A percentile compares a stretch with the other conserved stretches of the same genome.
Evolutionary conservation across 1,140 invertebrate species (phyloP).

Genomic region (Hormaphis cornu): DNA sequence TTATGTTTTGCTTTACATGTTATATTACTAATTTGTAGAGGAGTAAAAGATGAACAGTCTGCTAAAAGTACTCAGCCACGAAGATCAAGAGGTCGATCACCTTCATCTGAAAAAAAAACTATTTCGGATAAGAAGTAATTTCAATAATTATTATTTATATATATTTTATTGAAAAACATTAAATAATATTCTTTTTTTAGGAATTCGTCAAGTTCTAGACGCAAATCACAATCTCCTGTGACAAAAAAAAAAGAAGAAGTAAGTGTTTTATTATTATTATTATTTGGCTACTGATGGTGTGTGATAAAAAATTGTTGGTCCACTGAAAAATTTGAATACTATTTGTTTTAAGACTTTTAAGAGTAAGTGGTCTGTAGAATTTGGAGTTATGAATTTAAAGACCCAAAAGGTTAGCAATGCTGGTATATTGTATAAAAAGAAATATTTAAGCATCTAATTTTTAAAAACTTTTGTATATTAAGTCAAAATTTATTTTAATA

Average conservation of each 20-base stretch:
- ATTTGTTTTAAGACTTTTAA: too few relatives aligned
- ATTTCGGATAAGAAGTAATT: constrained; percentile 13
- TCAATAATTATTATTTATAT: not conserved
- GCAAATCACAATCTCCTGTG: constrained; percentile 25
- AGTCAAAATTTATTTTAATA: too few relatives aligned
- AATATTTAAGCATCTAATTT: too few relatives aligned
- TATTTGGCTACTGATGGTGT: not conserved
- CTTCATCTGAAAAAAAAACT: constrained; percentile 13
- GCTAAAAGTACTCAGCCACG: constrained; percentile 1
- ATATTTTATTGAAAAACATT: not conserved
- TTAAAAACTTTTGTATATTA: too few relatives aligned
- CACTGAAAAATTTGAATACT: too few relatives aligned
- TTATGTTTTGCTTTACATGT: too few relatives aligned
- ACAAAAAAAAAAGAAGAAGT: constrained; percentile 30
- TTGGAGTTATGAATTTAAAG: too few relatives aligned
- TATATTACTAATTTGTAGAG: not conserved
- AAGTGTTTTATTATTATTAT: not conserved
- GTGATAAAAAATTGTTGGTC: too few relatives aligned
- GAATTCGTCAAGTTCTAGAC: constrained; percentile 3
- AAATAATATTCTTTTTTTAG: not conserved
- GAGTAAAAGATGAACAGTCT: constrained; percentile 2
- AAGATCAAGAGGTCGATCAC: not conserved
- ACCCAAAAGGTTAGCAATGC: too few relatives aligned
- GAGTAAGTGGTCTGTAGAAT: too few relatives aligned
- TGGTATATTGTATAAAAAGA: too few relatives aligned